Base-by-base conservation (phyloP, 2,888 invertebrate genomes). In the Harpalus rufipes region DNA sequence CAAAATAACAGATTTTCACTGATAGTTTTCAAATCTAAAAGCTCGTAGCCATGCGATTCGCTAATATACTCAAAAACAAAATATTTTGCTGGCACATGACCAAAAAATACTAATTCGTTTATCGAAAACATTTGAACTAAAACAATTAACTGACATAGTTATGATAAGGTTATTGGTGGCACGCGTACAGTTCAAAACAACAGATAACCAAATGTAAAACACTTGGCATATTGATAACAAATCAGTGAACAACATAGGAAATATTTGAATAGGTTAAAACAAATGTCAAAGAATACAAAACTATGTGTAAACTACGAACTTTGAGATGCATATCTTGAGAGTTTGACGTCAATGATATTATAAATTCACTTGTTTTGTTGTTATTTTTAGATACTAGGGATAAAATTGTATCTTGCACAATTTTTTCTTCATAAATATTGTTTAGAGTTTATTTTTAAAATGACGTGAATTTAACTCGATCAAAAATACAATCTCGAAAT, bases 101-200 rank as follows among this genome's bases (percentile, higher is more conserved):
- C 10, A 80, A 16, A 61, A 32, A 25, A 4, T 59, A 79, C 74
- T 51, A 51, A 51, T 76, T 76, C 16, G 8, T 80, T 56, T 59
- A 80, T 59, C 59, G 59, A 32, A 21, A 80, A 61, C 59, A 80
- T 18, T 41, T 39, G 32, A 82, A 51, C 18, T 68, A 32, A 44
- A 74, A 74, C 72, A 74, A 74, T 74, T 12, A 65, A 65, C 10
- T 39, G 41, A 68, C 39, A 68, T 8, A 0, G 16, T 18, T 68
- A 51, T 44, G 72, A 74, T 74, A 74, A 74, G 72, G 44, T 74
- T 74, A 44, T 74, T 74, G 51, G 41, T 18, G 82, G 82, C 82
- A 82, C 82, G 82, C 82, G 68, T 72, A 82, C 82, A 82, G 82
- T 68, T 58, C 72, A 82, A 72, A 82, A 68, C 25, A 65, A 81